Percentiles rank a stretch among this genome's conserved stretches.
phyloP scores from a whole-genome alignment of 1,140 invertebrate species.

The Papilio dardanus region DNA sequence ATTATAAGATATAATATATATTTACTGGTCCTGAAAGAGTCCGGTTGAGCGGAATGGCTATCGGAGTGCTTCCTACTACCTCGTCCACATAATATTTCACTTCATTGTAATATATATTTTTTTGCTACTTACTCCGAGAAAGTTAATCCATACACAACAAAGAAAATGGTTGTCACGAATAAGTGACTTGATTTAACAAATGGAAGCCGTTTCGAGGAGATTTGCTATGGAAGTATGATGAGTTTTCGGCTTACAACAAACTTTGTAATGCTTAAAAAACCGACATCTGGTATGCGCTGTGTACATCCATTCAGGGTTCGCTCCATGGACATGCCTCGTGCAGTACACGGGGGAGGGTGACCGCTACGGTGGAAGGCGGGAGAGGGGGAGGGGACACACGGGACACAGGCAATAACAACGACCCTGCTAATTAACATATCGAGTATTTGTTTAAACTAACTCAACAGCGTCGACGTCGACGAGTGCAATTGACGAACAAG shows the following conservation, averaged over 20 bases:
- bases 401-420: conserved; percentile 44
- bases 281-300: conserved; percentile 11
- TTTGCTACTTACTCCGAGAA: background rate
- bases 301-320: conserved; percentile 9
- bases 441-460: conserved; percentile 65
- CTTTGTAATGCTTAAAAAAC: background rate
- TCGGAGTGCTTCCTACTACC: conserved; percentile 16
- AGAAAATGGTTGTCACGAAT: background rate
- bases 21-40: conserved; percentile 35
- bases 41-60: conserved; percentile 30
- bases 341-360: conserved; percentile 47
- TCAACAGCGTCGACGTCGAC: conserved; percentile 73
- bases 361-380: background rate
- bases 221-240: background rate
- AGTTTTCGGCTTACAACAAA: background rate
- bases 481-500: conserved; percentile 81
- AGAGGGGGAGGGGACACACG: conserved; percentile 41
- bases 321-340: conserved; percentile 51
- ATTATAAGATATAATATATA: conserved; percentile 33
- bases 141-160: background rate
- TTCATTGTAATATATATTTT: background rate
- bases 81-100: background rate
- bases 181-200: background rate
- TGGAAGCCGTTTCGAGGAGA: background rate
- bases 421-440: conserved; percentile 55